Conservation (phyloP, 2,888 invertebrate genomes). For the Carabus problematicus region DNA sequence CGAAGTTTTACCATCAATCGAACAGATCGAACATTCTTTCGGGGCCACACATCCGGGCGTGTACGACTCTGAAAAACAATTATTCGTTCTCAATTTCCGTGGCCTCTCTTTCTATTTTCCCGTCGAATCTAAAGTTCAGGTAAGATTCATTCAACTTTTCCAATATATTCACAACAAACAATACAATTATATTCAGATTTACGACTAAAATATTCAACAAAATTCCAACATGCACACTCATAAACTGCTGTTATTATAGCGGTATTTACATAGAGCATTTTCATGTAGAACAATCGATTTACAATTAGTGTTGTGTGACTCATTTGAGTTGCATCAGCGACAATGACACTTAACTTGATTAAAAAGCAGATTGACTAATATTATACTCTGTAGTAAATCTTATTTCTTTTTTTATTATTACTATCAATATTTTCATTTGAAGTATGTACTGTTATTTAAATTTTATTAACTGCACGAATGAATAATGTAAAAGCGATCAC, state of each 20-base stretch:
- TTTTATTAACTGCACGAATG: no score
- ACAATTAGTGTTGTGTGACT: no score
- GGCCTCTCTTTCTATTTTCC: constrained; percentile 98
- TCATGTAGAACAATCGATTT: constrained; percentile 7
- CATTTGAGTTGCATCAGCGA: no score
- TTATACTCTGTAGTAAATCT: no score
- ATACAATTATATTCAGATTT: neutral
- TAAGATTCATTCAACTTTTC: constrained; percentile 5
- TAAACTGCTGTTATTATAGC: no score
- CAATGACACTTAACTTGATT: no score
- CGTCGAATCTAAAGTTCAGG: constrained; percentile 85
- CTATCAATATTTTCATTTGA: no score
- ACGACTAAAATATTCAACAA: neutral
- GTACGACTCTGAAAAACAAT: constrained; percentile 93
- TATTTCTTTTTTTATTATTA: no score
- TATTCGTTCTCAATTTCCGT: constrained; percentile 95
- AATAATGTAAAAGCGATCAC: no score
- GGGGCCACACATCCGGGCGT: constrained; percentile 99
- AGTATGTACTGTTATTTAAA: no score
- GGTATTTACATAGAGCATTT: neutral
- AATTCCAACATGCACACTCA: no score
- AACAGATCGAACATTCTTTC: constrained; percentile 98
- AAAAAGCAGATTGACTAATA: no score
- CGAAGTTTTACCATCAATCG: constrained; percentile 93
- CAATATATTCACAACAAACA: neutral